A percentile compares a stretch with the other conserved stretches of the same genome.
phyloP scores from a whole-genome alignment of 2,797 vertebrate genomes.

The Oreochromis mossambicus region DNA sequence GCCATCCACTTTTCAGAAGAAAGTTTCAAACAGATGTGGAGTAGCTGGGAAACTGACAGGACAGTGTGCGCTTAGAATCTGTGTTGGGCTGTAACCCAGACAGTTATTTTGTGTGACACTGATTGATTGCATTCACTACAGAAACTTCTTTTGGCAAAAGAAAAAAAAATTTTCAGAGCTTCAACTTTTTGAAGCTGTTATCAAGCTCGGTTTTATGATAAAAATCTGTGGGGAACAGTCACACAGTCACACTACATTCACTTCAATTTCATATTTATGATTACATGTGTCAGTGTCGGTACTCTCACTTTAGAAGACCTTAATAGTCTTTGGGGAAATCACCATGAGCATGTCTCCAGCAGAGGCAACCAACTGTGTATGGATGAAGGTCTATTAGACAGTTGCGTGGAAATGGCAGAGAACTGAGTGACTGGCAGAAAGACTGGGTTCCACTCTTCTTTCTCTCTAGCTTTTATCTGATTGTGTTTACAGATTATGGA shows the following conservation, averaged over 20 bases:
- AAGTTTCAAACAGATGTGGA: conserved; percentile 19
- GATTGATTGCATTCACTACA: conserved; percentile 15
- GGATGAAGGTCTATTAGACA: conserved; percentile 26
- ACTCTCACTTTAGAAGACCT: neutral
- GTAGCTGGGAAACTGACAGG: conserved; percentile 13
- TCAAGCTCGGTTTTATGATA: neutral
- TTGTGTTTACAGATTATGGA: conserved; percentile 5
- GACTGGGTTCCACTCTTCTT: conserved; percentile 7
- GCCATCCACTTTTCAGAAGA: conserved; percentile 5
- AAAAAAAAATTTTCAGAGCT: neutral
- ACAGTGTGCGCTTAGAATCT: neutral
- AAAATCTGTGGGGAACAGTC: neutral
- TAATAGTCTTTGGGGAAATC: conserved; percentile 32
- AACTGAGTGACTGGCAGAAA: conserved; percentile 15
- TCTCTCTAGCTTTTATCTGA: conserved; percentile 23
- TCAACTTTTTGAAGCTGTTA: conserved; percentile 2
- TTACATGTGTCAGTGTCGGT: neutral
- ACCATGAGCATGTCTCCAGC: neutral
- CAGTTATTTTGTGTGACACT: conserved; percentile 24
- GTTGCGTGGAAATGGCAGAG: neutral
- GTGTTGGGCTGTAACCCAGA: conserved; percentile 2
- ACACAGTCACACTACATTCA: neutral
- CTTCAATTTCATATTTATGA: neutral
- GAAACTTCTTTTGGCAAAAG: conserved; percentile 2
- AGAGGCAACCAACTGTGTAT: conserved; percentile 5